These are phyloP conservation scores for Mus pahari DNA, from an alignment of 2,113 vertebrate genomes.

Conservation along the genomic window DNA sequence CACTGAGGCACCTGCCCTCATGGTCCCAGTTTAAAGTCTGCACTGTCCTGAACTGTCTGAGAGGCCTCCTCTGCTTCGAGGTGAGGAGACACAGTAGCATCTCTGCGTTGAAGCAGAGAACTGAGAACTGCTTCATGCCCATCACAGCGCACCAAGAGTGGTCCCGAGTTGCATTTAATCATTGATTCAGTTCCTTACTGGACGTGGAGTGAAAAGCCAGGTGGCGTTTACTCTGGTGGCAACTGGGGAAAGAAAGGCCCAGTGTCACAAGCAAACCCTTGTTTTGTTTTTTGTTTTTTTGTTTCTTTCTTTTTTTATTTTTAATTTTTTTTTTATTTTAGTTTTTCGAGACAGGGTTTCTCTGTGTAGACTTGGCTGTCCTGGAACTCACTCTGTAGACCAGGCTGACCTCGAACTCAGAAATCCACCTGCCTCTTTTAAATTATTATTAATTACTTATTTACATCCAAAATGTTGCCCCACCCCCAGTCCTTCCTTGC, in stretches of 20 bases:
- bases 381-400: too few relatives aligned
- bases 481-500: too few relatives aligned
- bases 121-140: neutral
- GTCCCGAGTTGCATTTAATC: accelerated
- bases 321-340: too few relatives aligned
- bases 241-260: too few relatives aligned
- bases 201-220: neutral
- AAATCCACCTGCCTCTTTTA: too few relatives aligned
- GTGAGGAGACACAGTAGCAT: neutral
- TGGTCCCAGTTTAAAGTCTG: neutral
- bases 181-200: neutral
- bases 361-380: too few relatives aligned
- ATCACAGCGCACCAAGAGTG: accelerated
- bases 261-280: too few relatives aligned
- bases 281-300: neutral
- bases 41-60: neutral
- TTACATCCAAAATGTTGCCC: too few relatives aligned
- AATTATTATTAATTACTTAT: too few relatives aligned
- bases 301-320: too few relatives aligned
- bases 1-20: neutral
- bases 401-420: too few relatives aligned
- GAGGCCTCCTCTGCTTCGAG: neutral
- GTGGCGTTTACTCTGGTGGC: neutral
- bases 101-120: neutral
- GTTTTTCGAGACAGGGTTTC: too few relatives aligned